Evolutionary conservation across 1,140 invertebrate genomes (phyloP).

Genomic region (Holcopasites calliopsidis): DNA sequence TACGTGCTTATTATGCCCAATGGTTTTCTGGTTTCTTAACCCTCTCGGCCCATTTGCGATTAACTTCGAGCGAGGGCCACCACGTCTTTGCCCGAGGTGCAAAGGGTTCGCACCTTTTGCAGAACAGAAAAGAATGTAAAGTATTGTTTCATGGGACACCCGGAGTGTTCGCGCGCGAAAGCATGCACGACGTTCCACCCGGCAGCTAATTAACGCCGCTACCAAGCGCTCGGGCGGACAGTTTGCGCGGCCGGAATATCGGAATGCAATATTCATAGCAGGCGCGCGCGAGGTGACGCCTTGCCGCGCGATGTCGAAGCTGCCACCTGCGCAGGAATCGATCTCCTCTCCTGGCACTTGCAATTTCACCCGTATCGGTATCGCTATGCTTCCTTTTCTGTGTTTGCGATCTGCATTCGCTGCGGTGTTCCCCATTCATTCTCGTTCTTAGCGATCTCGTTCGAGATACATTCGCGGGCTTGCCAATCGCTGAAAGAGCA

Average conservation of each 20-base stretch:
- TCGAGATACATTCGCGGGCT: not conserved
- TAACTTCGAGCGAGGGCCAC: too few relatives aligned
- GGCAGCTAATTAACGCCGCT: constrained; percentile 57
- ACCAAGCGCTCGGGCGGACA: constrained; percentile 28
- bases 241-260: constrained; percentile 41
- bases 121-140: too few relatives aligned
- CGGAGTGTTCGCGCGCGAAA: constrained; percentile 19
- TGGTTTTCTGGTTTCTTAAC: too few relatives aligned
- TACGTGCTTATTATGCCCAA: too few relatives aligned
- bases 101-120: too few relatives aligned
- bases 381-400: not conserved
- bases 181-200: constrained; percentile 46
- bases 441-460: too few relatives aligned
- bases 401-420: not conserved
- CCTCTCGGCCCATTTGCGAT: too few relatives aligned
- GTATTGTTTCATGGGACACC: not conserved
- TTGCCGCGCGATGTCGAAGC: constrained; percentile 5
- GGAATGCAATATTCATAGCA: constrained; percentile 60
- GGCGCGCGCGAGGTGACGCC: constrained; percentile 11
- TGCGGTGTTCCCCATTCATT: not conserved
- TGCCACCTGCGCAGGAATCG: constrained; percentile 16
- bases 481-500: not conserved
- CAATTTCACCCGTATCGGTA: constrained; percentile 29
- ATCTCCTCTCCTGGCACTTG: constrained; percentile 7
- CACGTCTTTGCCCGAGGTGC: too few relatives aligned